These are phyloP conservation scores for Eurytoma californica DNA, from an alignment of 2,888 invertebrate species.

Conservation along the genomic window DNA sequence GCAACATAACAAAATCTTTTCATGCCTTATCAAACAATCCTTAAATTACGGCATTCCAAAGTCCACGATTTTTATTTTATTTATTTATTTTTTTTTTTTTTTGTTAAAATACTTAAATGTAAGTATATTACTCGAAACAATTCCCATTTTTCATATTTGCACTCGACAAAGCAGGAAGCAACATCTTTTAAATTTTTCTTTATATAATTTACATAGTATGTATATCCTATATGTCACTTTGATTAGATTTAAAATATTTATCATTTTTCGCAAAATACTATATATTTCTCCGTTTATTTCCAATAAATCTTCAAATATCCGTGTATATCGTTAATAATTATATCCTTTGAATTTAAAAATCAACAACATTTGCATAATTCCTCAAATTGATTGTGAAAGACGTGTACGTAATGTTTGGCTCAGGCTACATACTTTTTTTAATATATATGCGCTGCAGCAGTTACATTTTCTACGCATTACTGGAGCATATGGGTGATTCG, in stretches of 20 bases:
- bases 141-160: slow-evolving; percentile 9
- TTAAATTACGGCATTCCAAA: slow-evolving; percentile 13
- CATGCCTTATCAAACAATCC: slow-evolving; percentile 17
- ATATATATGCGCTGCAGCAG: not conserved
- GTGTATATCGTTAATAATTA: slow-evolving; percentile 20
- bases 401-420: slow-evolving; percentile 46
- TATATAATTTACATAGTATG: slow-evolving; percentile 23
- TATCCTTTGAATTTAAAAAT: slow-evolving; percentile 39
- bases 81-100: too few relatives aligned
- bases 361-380: slow-evolving; percentile 46
- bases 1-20: slow-evolving; percentile 21
- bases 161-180: slow-evolving; percentile 43
- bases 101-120: slow-evolving; percentile 5
- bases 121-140: slow-evolving; percentile 1
- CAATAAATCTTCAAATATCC: slow-evolving; percentile 10
- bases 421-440: slow-evolving; percentile 25
- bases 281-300: not conserved
- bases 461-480: slow-evolving; percentile 11
- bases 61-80: slow-evolving; percentile 1
- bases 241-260: slow-evolving; percentile 26
- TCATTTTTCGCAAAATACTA: slow-evolving; percentile 1
- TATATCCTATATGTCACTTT: slow-evolving; percentile 24
- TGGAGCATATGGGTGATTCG: slow-evolving; percentile 1
- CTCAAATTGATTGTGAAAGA: slow-evolving; percentile 45
- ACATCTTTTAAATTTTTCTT: slow-evolving; percentile 33